Percentiles rank a stretch among this genome's conserved stretches.
These are phyloP conservation scores for Hymenochirus boettgeri DNA, from an alignment of 2,113 vertebrate species.

Conservation along the genomic window DNA sequence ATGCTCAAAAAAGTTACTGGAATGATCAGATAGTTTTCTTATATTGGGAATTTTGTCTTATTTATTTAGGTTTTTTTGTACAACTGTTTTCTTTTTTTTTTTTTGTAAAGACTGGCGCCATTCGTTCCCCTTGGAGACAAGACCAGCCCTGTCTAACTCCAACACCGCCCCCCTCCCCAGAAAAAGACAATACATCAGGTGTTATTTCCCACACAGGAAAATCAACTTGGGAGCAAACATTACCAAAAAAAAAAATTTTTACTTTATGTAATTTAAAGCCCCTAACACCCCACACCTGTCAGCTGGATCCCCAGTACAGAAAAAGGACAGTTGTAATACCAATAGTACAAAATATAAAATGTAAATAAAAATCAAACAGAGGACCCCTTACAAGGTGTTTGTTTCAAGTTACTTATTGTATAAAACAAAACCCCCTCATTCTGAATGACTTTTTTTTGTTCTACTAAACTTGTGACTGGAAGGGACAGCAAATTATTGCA, in stretches of 20 bases:
- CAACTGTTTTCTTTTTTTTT: constrained; percentile 61
- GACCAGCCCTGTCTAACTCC: constrained; percentile 22
- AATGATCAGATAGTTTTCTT: constrained; percentile 83
- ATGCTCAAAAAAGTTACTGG: constrained; percentile 87
- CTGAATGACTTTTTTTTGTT: constrained; percentile 72
- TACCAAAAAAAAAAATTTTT: constrained; percentile 14
- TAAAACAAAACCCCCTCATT: constrained; percentile 64
- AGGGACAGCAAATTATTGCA: constrained; percentile 52
- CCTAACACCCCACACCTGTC: constrained; percentile 39
- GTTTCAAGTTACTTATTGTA: constrained; percentile 81
- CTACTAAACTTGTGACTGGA: constrained; percentile 14
- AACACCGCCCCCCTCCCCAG: constrained; percentile 7
- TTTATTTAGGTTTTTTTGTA: constrained; percentile 59
- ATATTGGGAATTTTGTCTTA: constrained; percentile 60
- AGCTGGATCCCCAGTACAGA: constrained; percentile 34
- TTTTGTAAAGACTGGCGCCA: constrained; percentile 63
- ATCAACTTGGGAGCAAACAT: constrained; percentile 26
- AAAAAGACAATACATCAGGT: constrained; percentile 14
- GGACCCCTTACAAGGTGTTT: constrained; percentile 38
- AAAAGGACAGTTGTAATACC: constrained; percentile 47
- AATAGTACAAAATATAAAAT: constrained; percentile 99
- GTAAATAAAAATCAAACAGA: constrained; percentile 97
- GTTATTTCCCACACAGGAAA: constrained; percentile 11
- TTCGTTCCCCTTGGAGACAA: no score
- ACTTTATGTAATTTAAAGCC: constrained; percentile 29